Base-by-base conservation (phyloP, 2,888 invertebrate genomes). In the Argyra leucocephala region DNA sequence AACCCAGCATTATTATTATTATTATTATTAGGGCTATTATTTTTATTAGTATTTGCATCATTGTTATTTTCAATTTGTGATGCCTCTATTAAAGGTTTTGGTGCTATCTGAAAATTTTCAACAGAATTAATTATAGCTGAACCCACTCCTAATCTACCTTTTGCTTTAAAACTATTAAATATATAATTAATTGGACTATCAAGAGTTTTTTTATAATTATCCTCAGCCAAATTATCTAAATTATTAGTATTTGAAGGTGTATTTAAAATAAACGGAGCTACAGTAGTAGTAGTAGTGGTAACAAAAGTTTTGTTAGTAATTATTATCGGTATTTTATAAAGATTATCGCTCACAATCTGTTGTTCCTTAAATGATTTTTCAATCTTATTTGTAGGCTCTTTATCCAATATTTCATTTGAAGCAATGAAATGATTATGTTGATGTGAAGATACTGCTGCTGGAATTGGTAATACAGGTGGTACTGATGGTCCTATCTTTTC, bases 101-200 rank as follows among this genome's bases (percentile, higher is more conserved):
- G 78, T 58, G 75, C 75, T 66, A 79, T 80, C 80, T 80, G 80
- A 79, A 80, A 80, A 74, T 79, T 80, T 79, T 80, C 80, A 76
- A 80, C 80, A 74, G 80, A 80, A 73, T 79, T 77, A 75, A 80
- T 69, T 70, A 78, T 78, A 70, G 61, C 63, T 48, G 48, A 48
- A 48, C n/a, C 48, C 9, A 48, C 48, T 26, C 59, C 59, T 24
- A 59, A 3, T 18, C 18, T 48, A 48, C 48, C 48, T 48, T 48
- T 48, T 18, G 15, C 63, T 37, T 59, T 48, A 63, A 66, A 69
- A 68, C 67, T 69, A 68, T 68, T 64, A 64, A 61, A 64, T 64
- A 63, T 68, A 57, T 66, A 61, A 36, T 67, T 64, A 64, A 65
- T 48, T 62, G 66, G 67, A n/a, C 64, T 66, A 63, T 64, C 31